phyloP scores from a whole-genome alignment of 2,113 vertebrate species.

The Pelodiscus sinensis region DNA sequence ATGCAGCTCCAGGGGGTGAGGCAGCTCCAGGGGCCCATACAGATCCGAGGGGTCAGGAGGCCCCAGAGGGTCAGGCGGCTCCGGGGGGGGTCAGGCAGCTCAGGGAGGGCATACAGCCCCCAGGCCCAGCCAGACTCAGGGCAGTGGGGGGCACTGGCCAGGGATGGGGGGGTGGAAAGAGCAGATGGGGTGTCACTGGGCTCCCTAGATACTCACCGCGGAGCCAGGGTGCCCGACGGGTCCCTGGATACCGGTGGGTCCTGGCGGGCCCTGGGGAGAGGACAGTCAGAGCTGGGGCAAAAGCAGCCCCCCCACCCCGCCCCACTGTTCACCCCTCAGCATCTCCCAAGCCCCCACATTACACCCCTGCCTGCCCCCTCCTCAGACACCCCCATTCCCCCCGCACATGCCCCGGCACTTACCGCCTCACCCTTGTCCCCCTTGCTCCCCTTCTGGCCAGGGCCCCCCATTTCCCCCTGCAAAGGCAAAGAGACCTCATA shows the following conservation, averaged over 20 bases:
- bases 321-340: not conserved
- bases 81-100: too few relatives aligned
- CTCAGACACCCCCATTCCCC: not conserved
- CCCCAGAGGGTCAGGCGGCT: too few relatives aligned
- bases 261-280: conserved; percentile 85
- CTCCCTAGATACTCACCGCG: conserved; percentile 73
- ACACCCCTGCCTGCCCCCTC: accelerated
- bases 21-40: too few relatives aligned
- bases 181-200: accelerated
- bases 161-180: too few relatives aligned
- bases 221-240: conserved; percentile 85
- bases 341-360: not conserved
- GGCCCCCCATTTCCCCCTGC: conserved; percentile 88
- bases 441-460: conserved; percentile 92
- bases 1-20: too few relatives aligned
- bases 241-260: conserved; percentile 87
- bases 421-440: conserved; percentile 91
- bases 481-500: not conserved
- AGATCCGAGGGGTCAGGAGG: too few relatives aligned
- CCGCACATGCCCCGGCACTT: conserved; percentile 58
- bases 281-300: not conserved
- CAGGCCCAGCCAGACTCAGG: not conserved
- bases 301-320: not conserved
- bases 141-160: not conserved
- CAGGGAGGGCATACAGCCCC: too few relatives aligned